Evolutionary conservation across 1,140 invertebrate species (phyloP).

Genomic region (Tetramorium alpestre): DNA sequence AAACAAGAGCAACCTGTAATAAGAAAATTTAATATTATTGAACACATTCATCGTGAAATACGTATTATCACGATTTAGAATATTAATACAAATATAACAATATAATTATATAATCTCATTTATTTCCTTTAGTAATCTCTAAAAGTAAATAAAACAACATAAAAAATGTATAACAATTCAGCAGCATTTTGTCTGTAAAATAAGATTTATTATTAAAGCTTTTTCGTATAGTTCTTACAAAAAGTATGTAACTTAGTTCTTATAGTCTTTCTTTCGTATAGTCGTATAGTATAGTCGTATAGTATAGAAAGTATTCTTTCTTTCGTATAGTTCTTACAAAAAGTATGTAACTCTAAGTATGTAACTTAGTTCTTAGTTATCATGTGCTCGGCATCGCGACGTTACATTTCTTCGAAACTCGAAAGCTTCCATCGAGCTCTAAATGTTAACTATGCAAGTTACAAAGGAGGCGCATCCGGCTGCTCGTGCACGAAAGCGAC

Average conservation of each 20-base stretch:
- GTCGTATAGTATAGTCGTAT: too few species aligned
- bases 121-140: background rate
- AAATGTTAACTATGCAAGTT: constrained; percentile 41
- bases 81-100: background rate
- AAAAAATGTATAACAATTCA: background rate
- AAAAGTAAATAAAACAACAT: background rate
- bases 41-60: background rate
- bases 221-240: background rate
- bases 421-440: constrained; percentile 6
- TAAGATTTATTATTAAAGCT: background rate
- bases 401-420: constrained; percentile 24
- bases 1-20: background rate
- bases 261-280: background rate
- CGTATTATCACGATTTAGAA: background rate
- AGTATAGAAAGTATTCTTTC: too few species aligned
- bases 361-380: constrained; percentile 21
- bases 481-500: constrained; percentile 55
- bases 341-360: background rate
- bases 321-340: background rate
- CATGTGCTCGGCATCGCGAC: constrained; percentile 4
- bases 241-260: constrained; percentile 14
- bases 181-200: background rate
- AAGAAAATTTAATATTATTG: background rate
- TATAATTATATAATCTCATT: background rate
- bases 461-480: constrained; percentile 54